Percentiles rank a stretch among this genome's conserved stretches.
These are phyloP conservation scores for Knipowitschia caucasica DNA, from an alignment of 2,797 vertebrate genomes.

Conservation along the genomic window DNA sequence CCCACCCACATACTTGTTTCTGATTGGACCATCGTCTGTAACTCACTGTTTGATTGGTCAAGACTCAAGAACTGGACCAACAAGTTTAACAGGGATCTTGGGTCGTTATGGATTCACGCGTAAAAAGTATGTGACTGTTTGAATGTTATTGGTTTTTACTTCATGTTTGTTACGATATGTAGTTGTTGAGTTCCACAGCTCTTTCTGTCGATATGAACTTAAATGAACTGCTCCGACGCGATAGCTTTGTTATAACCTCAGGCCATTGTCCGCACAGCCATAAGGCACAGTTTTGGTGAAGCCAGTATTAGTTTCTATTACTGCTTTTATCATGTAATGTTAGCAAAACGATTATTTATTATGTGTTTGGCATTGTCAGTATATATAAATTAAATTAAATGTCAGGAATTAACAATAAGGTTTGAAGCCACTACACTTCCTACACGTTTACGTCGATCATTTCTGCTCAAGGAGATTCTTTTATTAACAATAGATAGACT, in stretches of 20 bases:
- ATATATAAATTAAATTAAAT: too few species aligned
- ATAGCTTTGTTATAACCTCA: conserved; percentile 17
- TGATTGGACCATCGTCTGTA: conserved; percentile 26
- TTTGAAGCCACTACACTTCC: too few species aligned
- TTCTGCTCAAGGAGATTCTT: too few species aligned
- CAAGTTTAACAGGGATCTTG: conserved; percentile 35
- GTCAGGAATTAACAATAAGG: too few species aligned
- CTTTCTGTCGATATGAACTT: neutral
- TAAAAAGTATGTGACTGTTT: conserved; percentile 63
- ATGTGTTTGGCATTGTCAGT: too few species aligned
- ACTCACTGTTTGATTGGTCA: conserved; percentile 30
- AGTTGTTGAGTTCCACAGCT: neutral
- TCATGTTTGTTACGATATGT: neutral
- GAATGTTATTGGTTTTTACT: conserved; percentile 16
- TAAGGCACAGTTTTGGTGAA: too few species aligned
- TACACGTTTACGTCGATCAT: too few species aligned
- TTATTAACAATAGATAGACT: too few species aligned
- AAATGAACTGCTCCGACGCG: neutral
- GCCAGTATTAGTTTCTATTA: too few species aligned
- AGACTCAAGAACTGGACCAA: conserved; percentile 16
- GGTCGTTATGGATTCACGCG: conserved; percentile 50
- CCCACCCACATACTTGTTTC: conserved; percentile 31
- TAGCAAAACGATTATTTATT: too few species aligned
- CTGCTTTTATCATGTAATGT: too few species aligned
- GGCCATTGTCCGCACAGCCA: neutral